Conservation (phyloP, 2,888 invertebrate genomes). For the Cistogaster globosa region DNA sequence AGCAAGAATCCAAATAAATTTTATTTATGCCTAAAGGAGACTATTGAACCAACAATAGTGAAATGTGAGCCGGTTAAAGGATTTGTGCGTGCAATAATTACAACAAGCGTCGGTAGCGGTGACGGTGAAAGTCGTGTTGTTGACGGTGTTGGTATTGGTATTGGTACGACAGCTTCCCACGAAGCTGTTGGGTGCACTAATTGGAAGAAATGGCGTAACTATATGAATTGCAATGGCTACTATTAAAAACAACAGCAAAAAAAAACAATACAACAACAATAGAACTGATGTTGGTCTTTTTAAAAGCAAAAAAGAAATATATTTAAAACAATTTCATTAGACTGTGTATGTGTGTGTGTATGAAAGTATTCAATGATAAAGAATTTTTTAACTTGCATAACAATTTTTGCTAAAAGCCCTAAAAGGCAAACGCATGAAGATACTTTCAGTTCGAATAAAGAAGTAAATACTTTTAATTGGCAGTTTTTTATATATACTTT, state of each 20-base stretch:
- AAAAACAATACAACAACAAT: conserved; percentile 1
- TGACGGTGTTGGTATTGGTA: background rate
- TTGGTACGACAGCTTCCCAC: conserved; percentile 10
- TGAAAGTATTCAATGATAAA: background rate
- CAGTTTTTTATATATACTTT: too few relatives aligned
- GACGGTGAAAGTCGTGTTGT: background rate
- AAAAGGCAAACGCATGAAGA: background rate
- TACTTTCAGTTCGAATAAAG: too few relatives aligned
- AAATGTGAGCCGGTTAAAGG: conserved; percentile 77
- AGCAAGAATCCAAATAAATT: conserved; percentile 78
- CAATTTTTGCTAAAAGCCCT: conserved; percentile 21
- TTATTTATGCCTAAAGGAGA: conserved; percentile 76
- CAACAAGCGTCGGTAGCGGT: conserved; percentile 23
- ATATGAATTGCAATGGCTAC: conserved; percentile 76
- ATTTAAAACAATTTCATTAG: background rate
- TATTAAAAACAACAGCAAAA: conserved; percentile 71
- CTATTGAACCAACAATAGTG: conserved; percentile 74
- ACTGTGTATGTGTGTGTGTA: too few relatives aligned
- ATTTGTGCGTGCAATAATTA: conserved; percentile 74
- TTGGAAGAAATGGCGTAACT: conserved; percentile 77
- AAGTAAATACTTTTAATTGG: too few relatives aligned
- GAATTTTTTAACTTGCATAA: conserved; percentile 22
- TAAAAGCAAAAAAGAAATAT: conserved; percentile 21
- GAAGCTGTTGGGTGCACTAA: conserved; percentile 77
- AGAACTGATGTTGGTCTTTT: background rate